phyloP scores from a whole-genome alignment of 2,888 invertebrate species.

The Spatulosminthurus flaviceps region DNA sequence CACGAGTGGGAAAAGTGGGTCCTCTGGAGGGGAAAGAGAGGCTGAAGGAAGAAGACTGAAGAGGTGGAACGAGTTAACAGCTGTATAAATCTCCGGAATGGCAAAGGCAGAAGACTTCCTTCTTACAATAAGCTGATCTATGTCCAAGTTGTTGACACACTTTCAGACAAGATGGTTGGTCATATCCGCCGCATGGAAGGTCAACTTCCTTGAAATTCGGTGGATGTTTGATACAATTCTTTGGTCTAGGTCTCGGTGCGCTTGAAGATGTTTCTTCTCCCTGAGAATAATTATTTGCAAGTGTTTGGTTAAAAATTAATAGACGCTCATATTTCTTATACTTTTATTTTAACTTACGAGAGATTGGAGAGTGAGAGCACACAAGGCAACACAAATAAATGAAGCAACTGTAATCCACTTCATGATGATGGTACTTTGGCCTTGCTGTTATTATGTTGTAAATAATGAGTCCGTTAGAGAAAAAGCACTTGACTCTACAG shows the following conservation, averaged over 20 bases:
- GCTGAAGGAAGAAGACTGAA: no score
- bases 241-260: slow-evolving; percentile 26
- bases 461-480: no score
- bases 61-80: slow-evolving; percentile 49
- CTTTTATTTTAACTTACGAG: background rate
- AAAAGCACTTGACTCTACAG: no score
- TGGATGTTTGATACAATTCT: slow-evolving; percentile 61
- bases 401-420: no score
- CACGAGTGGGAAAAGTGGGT: background rate
- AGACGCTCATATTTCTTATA: no score
- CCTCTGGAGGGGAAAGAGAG: background rate
- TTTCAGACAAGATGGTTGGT: slow-evolving; percentile 55
- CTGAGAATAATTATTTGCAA: no score
- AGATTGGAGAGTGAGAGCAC: background rate
- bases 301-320: no score
- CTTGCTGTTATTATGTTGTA: no score
- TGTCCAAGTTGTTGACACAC: slow-evolving; percentile 59
- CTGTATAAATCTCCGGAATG: slow-evolving; percentile 62
- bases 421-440: no score
- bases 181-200: slow-evolving; percentile 60
- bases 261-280: no score
- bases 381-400: no score
- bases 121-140: slow-evolving; percentile 55
- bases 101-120: slow-evolving; percentile 60
- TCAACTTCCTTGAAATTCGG: slow-evolving; percentile 58